Base-by-base conservation (phyloP, 1,140 invertebrate species). In the Archivesica marissinica region DNA sequence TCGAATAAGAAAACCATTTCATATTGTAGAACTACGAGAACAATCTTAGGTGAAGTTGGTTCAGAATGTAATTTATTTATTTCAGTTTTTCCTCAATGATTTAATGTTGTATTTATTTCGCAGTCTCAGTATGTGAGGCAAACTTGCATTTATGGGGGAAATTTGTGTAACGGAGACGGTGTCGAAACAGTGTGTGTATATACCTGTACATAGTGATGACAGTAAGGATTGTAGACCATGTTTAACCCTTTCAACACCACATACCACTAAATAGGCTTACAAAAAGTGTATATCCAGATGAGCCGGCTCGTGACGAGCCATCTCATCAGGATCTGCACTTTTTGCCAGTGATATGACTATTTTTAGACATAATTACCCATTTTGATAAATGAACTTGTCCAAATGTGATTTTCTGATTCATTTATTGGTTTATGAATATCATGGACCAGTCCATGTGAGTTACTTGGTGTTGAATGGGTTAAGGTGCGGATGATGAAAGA, bases 1-100 rank as follows among this genome's bases (percentile, higher is more conserved):
- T 72, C 68, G 68, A 72, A 33, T 33, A 64, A 33, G 59, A 64
- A 35, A 64, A 64, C 59, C 59, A 64, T 64, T 64, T 64, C 59
- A 64, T 64, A n/a, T 64, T 59, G 7, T 13, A 28, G n/a, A 59
- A 59, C 33, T n/a, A 17, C 38, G 59, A 64, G 59, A 64, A 64
- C 2, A 35, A 25, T 2, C 17, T 1, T 35, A 64, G 20, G 38
- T 64, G 59, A 64, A 64, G 38, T 64, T 30, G 59, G 30, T 35
- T 64, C n/a, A 25, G 38, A 64, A 64, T 64, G 38, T 64, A n/a
- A n/a, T n/a, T n/a, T n/a, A n/a, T 64, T 64, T 35, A 35, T 64
- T 33, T 64, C 23, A 11, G n/a, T 64, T 64, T 64, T 33, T 64
- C 59, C 59, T 64, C 38, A 15, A 35, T 64, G 7, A 33, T 64